These are phyloP conservation scores for Pachycephus smyrnensis DNA, from an alignment of 2,888 invertebrate species.

Conservation along the genomic window DNA sequence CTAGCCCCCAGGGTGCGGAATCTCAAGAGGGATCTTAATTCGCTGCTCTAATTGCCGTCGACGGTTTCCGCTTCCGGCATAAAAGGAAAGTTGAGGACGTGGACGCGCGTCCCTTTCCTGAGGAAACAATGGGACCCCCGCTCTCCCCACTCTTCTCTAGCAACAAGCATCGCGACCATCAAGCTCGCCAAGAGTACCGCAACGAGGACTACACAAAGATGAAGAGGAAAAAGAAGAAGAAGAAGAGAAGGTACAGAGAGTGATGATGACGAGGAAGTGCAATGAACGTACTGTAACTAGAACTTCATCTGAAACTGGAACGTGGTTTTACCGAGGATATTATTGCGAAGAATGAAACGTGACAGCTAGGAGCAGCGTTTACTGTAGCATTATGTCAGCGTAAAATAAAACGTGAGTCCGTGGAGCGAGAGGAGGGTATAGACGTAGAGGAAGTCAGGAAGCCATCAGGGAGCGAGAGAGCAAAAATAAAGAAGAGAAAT, in stretches of 20 bases:
- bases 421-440: background rate
- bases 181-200: background rate
- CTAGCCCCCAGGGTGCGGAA: background rate
- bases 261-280: background rate
- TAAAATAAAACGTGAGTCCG: background rate
- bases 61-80: background rate
- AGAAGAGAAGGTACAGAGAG: background rate
- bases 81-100: no score
- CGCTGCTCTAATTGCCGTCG: background rate
- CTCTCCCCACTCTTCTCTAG: background rate
- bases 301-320: background rate
- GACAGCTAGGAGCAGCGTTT: background rate
- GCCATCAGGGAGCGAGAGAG: slow-evolving; percentile 5
- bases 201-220: background rate
- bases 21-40: background rate
- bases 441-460: slow-evolving; percentile 15
- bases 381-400: background rate
- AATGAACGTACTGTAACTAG: background rate
- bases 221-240: background rate
- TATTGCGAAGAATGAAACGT: background rate
- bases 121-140: background rate
- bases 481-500: background rate
- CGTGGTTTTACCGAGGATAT: background rate
- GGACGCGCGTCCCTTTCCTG: background rate
- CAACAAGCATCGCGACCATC: background rate